Evolutionary conservation across 2,888 invertebrate species (phyloP).

Genomic region (Calliphora vomitoria): DNA sequence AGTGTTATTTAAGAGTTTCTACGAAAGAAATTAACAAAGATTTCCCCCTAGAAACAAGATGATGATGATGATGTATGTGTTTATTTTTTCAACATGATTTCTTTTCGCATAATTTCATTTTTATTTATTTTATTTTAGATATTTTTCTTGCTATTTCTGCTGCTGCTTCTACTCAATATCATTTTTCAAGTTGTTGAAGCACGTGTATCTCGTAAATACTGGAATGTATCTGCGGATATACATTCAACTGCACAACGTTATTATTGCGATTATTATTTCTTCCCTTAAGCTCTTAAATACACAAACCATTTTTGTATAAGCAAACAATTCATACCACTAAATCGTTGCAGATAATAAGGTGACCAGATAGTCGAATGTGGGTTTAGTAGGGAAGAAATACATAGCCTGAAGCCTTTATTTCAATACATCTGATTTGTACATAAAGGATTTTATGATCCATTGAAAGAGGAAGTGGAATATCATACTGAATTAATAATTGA

Average conservation of each 20-base stretch:
- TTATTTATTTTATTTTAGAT: slow-evolving; percentile 9
- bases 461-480: too few relatives aligned
- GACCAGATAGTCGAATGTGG: slow-evolving; percentile 16
- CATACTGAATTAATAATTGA: too few relatives aligned
- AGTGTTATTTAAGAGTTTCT: neutral
- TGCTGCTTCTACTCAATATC: slow-evolving; percentile 25
- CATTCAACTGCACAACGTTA: slow-evolving; percentile 59
- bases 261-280: slow-evolving; percentile 58
- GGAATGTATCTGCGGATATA: slow-evolving; percentile 33
- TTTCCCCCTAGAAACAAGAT: neutral
- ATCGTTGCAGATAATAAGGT: slow-evolving; percentile 25
- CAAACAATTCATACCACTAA: slow-evolving; percentile 27
- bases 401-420: too few relatives aligned
- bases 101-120: slow-evolving; percentile 44
- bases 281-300: slow-evolving; percentile 62
- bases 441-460: too few relatives aligned
- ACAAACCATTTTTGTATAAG: slow-evolving; percentile 43
- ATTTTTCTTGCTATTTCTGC: slow-evolving; percentile 11
- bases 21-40: neutral
- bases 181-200: slow-evolving; percentile 59
- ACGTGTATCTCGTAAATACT: slow-evolving; percentile 69
- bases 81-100: slow-evolving; percentile 4
- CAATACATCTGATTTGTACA: too few relatives aligned
- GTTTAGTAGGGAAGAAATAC: neutral
- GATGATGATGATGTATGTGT: neutral